Evolutionary conservation across 1,140 invertebrate genomes (phyloP), one percentile per base, ranked within the genome.

Genomic region (Micrasema minimum): DNA sequence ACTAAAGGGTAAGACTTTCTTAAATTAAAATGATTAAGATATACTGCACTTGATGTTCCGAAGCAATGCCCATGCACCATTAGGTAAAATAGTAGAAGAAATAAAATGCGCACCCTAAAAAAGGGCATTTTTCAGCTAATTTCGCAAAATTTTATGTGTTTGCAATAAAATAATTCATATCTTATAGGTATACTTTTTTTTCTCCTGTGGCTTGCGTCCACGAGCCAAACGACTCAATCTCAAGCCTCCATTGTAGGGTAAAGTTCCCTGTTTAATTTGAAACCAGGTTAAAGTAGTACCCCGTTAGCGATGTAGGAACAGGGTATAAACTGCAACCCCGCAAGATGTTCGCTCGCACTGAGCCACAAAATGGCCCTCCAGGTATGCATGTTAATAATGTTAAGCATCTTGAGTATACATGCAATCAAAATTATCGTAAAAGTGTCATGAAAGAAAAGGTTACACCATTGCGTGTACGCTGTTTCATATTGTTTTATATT

Each of bases 221-320:
- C 61, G 45, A 64, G 41, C 61, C 45, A 48, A 48, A 64, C 38
- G 38, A 48, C 61, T 64, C 45, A 64, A 57, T 57, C 53, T 35
- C 23, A 57, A n/a, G 14, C 48, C 53, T 18, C 31, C 26, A 35
- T 31, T 57, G 53, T 37, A 35, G 14, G 53, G 53, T 11, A 31
- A 57, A 57, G 45, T 64, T 69, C 66, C 71, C 41, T 48, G 64
- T 72, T 69, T 72, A 72, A 72, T 72, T 64, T 41, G 57, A 57
- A 69, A 72, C 66, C 66, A 46, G 66, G 71, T 72, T 72, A 69
- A 31, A 59, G 62, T 66, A 72, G 66, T 66, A 59, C 48, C 59
- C 71, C 50, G 37, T 57, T 57, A 57, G 31, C 31, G 53, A 51
- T 14, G n/a, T 9, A 2, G 53, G 66, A 37, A 35, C 26, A n/a